These are phyloP conservation scores for Polypedilum vanderplanki DNA, from an alignment of 1,140 invertebrate species.

Conservation along the genomic window DNA sequence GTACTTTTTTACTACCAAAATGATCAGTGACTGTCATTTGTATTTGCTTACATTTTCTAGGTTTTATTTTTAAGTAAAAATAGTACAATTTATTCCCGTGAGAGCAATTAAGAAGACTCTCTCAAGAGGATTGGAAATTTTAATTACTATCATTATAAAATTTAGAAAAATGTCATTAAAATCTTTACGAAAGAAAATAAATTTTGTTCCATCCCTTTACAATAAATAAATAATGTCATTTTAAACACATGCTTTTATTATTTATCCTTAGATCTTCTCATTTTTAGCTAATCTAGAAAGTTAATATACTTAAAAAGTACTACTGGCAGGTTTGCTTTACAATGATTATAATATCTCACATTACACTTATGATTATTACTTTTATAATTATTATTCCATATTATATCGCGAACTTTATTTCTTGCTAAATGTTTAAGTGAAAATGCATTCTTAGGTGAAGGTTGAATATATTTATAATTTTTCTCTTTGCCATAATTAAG, in stretches of 20 bases:
- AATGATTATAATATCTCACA: neutral
- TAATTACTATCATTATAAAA: too few species aligned
- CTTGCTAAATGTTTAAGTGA: neutral
- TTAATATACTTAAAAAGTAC: constrained; percentile 1
- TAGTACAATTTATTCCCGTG: too few species aligned
- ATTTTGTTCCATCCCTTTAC: neutral
- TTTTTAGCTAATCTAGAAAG: constrained; percentile 25
- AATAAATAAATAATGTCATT: neutral
- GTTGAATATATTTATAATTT: constrained; percentile 5
- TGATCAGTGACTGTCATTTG: too few species aligned
- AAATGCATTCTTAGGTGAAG: neutral
- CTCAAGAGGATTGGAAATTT: too few species aligned
- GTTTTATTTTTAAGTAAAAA: too few species aligned
- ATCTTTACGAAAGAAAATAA: too few species aligned
- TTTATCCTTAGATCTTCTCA: too few species aligned
- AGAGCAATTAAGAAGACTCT: too few species aligned
- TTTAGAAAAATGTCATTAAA: too few species aligned
- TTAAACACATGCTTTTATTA: neutral
- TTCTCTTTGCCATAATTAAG: neutral
- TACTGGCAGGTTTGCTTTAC: neutral
- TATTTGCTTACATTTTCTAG: too few species aligned
- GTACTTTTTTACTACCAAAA: too few species aligned
- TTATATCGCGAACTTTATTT: constrained; percentile 8
- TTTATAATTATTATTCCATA: neutral
- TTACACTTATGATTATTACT: neutral